A percentile compares a stretch with the other conserved stretches of the same genome.
Evolutionary conservation across 2,113 vertebrate genomes (phyloP).

Genomic region (Speoplatyrhinus poulsoni): DNA sequence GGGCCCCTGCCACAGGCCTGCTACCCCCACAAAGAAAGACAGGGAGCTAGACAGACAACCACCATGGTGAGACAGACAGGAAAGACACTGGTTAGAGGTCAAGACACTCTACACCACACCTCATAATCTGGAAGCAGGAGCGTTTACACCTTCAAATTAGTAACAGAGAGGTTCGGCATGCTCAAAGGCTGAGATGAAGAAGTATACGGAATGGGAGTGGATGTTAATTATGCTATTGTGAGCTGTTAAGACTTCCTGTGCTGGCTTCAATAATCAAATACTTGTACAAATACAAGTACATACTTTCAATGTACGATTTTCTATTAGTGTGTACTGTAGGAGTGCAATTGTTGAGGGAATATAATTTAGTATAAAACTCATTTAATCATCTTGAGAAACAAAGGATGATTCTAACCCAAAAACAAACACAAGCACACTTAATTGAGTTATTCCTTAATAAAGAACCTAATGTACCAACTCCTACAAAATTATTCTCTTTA

Average conservation of each 20-base stretch:
- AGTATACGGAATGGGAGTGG: neutral
- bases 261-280: neutral
- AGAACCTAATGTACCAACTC: slow-evolving; percentile 34
- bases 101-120: neutral
- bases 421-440: slow-evolving; percentile 34
- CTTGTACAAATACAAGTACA: neutral
- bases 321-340: too few species aligned
- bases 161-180: neutral
- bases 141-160: neutral
- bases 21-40: slow-evolving; percentile 23
- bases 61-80: slow-evolving; percentile 21
- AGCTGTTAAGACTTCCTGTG: neutral
- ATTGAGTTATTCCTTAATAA: slow-evolving; percentile 57
- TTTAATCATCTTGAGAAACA: slow-evolving; percentile 10
- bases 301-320: too few species aligned
- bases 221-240: neutral
- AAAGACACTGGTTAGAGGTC: slow-evolving; percentile 17
- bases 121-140: neutral
- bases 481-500: slow-evolving; percentile 42
- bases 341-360: too few species aligned
- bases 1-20: slow-evolving; percentile 41
- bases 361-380: too few species aligned
- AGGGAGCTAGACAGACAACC: slow-evolving; percentile 29
- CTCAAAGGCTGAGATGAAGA: neutral
- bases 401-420: slow-evolving; percentile 40